Conservation (phyloP, 2,113 vertebrate species). For the Rhodinocichla rosea region DNA sequence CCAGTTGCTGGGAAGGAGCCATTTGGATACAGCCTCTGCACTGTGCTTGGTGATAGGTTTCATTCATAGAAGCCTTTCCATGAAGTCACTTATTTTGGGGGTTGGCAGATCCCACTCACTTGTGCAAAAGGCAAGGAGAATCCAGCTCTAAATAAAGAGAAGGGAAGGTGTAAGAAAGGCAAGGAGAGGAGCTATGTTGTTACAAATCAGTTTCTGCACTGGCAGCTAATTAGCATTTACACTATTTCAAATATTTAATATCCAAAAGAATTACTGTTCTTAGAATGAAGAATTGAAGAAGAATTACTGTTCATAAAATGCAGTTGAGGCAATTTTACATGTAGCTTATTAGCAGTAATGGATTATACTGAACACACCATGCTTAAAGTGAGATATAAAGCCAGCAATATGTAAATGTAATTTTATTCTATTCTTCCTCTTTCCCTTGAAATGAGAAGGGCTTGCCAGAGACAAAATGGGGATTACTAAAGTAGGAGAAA, state of each 20-base stretch:
- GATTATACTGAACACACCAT: background rate
- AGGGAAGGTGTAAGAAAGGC: background rate
- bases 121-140: background rate
- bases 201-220: background rate
- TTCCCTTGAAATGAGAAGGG: background rate
- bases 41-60: background rate
- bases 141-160: background rate
- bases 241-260: background rate
- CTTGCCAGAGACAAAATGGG: conserved; percentile 10
- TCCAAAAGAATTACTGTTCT: background rate
- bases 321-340: background rate
- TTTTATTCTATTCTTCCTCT: background rate
- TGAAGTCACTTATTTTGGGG: background rate
- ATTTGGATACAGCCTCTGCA: background rate
- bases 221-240: background rate
- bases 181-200: background rate
- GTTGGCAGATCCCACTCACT: background rate
- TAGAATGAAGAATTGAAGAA: background rate
- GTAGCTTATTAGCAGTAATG: background rate
- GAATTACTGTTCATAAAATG: background rate
- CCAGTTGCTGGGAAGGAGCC: background rate
- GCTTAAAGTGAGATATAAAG: background rate
- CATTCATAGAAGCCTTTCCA: background rate
- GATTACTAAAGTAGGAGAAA: background rate
- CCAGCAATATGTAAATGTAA: background rate